Percentiles rank a stretch among this genome's conserved stretches.
phyloP scores from a whole-genome alignment of 2,797 vertebrate species.

The Distichodus sexfasciatus region DNA sequence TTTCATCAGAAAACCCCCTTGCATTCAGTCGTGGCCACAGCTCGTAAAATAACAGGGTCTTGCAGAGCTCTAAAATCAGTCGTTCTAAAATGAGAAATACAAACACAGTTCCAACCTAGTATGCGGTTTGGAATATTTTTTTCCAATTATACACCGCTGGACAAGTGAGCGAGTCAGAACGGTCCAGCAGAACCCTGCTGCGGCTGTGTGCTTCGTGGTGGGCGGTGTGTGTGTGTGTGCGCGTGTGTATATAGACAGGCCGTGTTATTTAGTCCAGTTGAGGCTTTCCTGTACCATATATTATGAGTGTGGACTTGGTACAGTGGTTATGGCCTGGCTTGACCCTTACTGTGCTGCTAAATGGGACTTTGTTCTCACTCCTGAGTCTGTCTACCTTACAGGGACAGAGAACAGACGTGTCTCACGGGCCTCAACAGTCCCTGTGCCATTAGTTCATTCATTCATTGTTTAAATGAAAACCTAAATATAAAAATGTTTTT shows the following conservation, averaged over 20 bases:
- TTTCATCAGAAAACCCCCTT: slow-evolving; percentile 75
- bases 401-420: slow-evolving; percentile 4
- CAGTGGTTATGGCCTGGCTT: slow-evolving; percentile 19
- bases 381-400: slow-evolving; percentile 8
- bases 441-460: too few relatives aligned
- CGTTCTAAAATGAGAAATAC: slow-evolving; percentile 71
- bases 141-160: slow-evolving; percentile 56
- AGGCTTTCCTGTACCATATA: slow-evolving; percentile 37
- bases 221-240: slow-evolving; percentile 36
- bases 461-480: too few relatives aligned
- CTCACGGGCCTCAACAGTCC: neutral
- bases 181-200: slow-evolving; percentile 9
- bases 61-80: slow-evolving; percentile 67
- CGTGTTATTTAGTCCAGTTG: slow-evolving; percentile 35
- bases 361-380: slow-evolving; percentile 22
- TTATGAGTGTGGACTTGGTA: slow-evolving; percentile 29
- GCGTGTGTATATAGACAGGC: slow-evolving; percentile 31
- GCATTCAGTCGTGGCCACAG: slow-evolving; percentile 48
- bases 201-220: slow-evolving; percentile 34
- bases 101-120: slow-evolving; percentile 70
- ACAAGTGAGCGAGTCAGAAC: slow-evolving; percentile 29
- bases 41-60: slow-evolving; percentile 76
- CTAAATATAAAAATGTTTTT: too few relatives aligned
- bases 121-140: slow-evolving; percentile 66
- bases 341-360: slow-evolving; percentile 22